Base-by-base conservation (phyloP, 2,113 vertebrate genomes). In the Accipiter virgatus region DNA sequence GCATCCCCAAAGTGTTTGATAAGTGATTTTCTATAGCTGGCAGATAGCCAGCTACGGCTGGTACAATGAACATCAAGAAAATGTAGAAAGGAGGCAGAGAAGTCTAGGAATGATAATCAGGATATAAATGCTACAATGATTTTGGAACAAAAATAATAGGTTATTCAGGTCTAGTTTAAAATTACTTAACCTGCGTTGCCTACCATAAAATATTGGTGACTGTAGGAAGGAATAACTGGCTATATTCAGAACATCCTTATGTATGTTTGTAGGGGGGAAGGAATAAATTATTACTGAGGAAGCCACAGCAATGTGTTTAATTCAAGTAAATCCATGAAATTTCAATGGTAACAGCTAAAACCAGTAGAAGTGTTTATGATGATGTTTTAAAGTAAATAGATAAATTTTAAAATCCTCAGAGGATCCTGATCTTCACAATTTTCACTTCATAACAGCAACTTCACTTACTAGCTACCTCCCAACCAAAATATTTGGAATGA, bases 21-120 rank as follows among this genome's bases (percentile, higher is more conserved):
- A 93, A 94, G 65, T 83, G 52, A 63, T 77, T 94, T 71, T 81
- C 67, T 90, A 40, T 65, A 78, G 52, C 82, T 96, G 95, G 88
- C 63, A 38, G 36, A 36, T 47, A 79, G 83, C 67, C 88, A 80
- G 12, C 63, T 93, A 68, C 85, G 74, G 29, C 72, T 73, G 65
- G 62, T 81, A 22, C 61, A 62, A 7, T 47, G 42, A 83, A 62
- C 23, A 48, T 83, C 19, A 59, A 34, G 67, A 26, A 87, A 42
- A 81, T 36, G 16, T 27, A 38, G 48, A 47, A 65, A 92, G 53
- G 59, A 62, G 6, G 26, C 56, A 80, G 40, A 45, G 56, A 82
- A 88, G 31, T 72, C 18, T 29, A 17, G 36, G 68, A 66, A 58
- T 56, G 11, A 40, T 74, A 88, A 86, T 62, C 34, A 70, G 52